Evolutionary conservation across 1,140 invertebrate genomes (phyloP), one percentile per base, ranked within the genome.

Genomic region (Octopus bimaculoides): DNA sequence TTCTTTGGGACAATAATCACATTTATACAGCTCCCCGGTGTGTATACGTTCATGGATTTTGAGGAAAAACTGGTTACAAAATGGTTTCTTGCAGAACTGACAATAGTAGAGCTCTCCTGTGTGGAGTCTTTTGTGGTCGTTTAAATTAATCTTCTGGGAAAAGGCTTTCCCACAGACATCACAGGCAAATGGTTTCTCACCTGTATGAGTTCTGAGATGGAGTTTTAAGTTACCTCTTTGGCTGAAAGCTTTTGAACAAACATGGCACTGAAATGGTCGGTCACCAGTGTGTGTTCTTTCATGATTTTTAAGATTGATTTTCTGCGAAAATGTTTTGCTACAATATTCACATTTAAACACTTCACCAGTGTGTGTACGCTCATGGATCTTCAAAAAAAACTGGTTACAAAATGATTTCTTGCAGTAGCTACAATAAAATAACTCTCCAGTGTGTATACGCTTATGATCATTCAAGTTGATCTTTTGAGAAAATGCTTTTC

Each of bases 141-240:
- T 98, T 71, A 98, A 89, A 89, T 98, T 98, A 0, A 97, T 97
- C 17, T 95, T 97, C 7, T 97, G 92, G 0, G 97, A 97, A 88
- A 98, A 98, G 0, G 54, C 52, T 71, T 99, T 90, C 52, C 84
- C 85, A 81, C 89, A 90, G 52, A 85, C 80, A 77, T 82, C 75
- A 81, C 89, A 90, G 9, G 83, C 83, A 79, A 86, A 91, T 0
- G 89, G 89, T 82, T 89, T 90, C 74, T 89, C 90, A 74, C 89
- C 90, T 61, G 89, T 90, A 79, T 90, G 89, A 5, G 93, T 93
- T 88, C 94, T 93, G 82, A 94, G 91, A 92, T 86, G 94, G 93
- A 92, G 95, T 93, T 89, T 96, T 96, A 88, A 95, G 95, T 78
- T 74, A n/a, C 66, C 78, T 10, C 74, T 73, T 4, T 55, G 54